Percentiles rank a stretch among this genome's conserved stretches.
These are phyloP conservation scores for Cirrhinus mrigala DNA, from an alignment of 2,797 vertebrate genomes.

Conservation along the genomic window DNA sequence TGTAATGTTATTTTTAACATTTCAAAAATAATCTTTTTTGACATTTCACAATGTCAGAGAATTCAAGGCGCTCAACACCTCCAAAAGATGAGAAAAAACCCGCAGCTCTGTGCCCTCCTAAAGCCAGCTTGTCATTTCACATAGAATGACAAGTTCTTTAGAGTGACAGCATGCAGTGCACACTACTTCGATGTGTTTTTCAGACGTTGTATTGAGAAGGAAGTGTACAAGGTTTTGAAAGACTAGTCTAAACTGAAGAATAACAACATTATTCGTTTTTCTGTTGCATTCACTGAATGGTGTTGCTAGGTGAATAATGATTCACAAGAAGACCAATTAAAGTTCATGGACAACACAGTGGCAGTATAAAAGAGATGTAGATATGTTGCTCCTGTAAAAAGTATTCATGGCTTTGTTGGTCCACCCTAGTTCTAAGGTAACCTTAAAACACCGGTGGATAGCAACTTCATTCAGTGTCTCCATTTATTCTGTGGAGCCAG, in stretches of 20 bases:
- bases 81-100: background rate
- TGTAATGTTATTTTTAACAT: background rate
- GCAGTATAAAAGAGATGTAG: constrained; percentile 3
- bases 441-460: background rate
- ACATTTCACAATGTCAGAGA: background rate
- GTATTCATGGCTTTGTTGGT: background rate
- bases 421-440: too few relatives aligned
- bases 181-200: background rate
- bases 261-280: constrained; percentile 28
- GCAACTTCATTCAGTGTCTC: background rate
- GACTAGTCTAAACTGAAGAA: background rate
- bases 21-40: background rate
- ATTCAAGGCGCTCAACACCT: background rate
- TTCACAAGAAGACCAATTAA: constrained; percentile 42
- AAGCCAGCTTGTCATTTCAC: constrained; percentile 12
- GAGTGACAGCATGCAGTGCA: constrained; percentile 20
- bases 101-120: background rate
- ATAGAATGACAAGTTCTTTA: background rate
- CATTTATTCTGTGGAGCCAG: background rate
- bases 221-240: constrained; percentile 26
- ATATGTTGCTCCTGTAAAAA: constrained; percentile 13
- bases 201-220: background rate
- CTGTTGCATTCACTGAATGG: constrained; percentile 34
- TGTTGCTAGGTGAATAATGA: constrained; percentile 65
- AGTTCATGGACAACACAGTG: constrained; percentile 30